Evolutionary conservation across 2,888 invertebrate species (phyloP).

Genomic region (Criorhina ranunculi): DNA sequence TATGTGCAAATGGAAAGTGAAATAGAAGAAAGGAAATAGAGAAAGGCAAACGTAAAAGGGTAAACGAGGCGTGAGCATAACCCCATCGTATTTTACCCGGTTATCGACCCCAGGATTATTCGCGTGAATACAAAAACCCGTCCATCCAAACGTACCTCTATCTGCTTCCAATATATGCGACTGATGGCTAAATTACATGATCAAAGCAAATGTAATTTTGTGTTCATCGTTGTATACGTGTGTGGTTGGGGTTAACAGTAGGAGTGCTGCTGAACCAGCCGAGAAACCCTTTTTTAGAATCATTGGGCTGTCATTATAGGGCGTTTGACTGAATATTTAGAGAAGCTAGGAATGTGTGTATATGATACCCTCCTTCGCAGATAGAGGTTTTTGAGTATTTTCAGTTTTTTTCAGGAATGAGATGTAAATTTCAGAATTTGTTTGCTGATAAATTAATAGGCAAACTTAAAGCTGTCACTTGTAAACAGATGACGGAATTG

Average conservation of each 20-base stretch:
- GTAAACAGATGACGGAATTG: not conserved
- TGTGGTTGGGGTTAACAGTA: not conserved
- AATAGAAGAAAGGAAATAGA: slow-evolving; percentile 10
- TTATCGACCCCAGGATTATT: slow-evolving; percentile 74
- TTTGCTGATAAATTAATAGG: slow-evolving; percentile 28
- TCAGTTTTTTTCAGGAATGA: not conserved
- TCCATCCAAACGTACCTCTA: slow-evolving; percentile 52
- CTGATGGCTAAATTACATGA: slow-evolving; percentile 76
- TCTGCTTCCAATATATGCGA: slow-evolving; percentile 61
- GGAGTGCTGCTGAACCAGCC: slow-evolving; percentile 36
- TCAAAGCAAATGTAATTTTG: slow-evolving; percentile 74
- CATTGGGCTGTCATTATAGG: slow-evolving; percentile 63
- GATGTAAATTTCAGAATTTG: slow-evolving; percentile 18
- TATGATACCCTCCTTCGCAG: not conserved
- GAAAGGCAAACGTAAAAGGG: slow-evolving; percentile 39
- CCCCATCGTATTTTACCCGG: slow-evolving; percentile 65
- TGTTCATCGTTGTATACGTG: slow-evolving; percentile 63
- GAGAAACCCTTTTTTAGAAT: slow-evolving; percentile 59
- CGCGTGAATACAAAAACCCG: slow-evolving; percentile 68
- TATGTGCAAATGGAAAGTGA: slow-evolving; percentile 43
- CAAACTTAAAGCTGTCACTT: not conserved
- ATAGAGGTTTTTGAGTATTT: not conserved
- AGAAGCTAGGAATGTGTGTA: not conserved
- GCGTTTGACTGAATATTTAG: slow-evolving; percentile 10
- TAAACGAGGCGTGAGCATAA: slow-evolving; percentile 57